phyloP scores from a whole-genome alignment of 2,797 vertebrate genomes.

The Chiloscyllium punctatum region DNA sequence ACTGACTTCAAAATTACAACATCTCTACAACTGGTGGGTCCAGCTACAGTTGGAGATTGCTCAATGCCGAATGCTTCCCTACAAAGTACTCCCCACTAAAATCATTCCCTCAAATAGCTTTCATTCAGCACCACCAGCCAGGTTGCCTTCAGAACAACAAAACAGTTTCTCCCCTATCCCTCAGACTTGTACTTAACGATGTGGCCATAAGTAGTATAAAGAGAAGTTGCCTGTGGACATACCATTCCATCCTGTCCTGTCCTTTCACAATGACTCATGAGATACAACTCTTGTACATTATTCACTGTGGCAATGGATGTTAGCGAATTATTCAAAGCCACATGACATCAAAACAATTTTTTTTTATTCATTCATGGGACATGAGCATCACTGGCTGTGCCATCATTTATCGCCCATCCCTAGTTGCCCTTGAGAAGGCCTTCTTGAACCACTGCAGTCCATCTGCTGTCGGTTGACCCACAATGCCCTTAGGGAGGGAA shows the following conservation, averaged over 20 bases:
- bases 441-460: no score
- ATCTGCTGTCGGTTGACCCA: no score
- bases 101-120: neutral
- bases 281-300: neutral
- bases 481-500: no score
- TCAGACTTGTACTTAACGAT: neutral
- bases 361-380: no score
- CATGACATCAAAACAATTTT: no score
- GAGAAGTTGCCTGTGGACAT: no score
- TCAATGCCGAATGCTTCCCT: neutral
- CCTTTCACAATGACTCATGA: neutral
- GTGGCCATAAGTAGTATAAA: neutral
- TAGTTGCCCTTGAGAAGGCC: no score
- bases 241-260: no score
- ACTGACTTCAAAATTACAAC: no score
- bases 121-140: neutral
- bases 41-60: neutral
- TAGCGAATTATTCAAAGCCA: neutral
- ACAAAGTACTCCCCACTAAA: neutral
- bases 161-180: neutral
- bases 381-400: no score
- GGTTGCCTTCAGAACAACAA: neutral
- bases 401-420: no score
- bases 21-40: no score
- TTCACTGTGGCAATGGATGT: neutral